Evolutionary conservation across 2,888 invertebrate species (phyloP), one percentile per base, ranked within the genome.

Genomic region (Keiferia lycopersicella): DNA sequence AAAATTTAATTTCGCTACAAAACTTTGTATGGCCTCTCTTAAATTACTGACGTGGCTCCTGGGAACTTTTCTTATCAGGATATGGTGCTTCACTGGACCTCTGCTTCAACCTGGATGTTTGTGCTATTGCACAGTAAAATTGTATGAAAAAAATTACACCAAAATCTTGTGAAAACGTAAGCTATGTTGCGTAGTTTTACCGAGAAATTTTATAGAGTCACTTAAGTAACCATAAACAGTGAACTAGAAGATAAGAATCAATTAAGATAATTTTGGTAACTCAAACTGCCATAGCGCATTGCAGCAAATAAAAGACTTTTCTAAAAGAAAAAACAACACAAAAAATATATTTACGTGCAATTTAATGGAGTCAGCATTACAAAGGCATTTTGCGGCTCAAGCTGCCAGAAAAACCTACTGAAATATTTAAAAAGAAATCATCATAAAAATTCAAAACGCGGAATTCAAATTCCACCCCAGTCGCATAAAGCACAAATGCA

Each of bases 61-160:
- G 74, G 66, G 65, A 86, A 86, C 73, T 87, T 86, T 86, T 82
- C 83, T 79, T 84, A 81, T 82, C 84, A 83, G 75, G 73, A 69
- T 38, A 0, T 16, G 51, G 22, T 22, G 51, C 51, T 51, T 11
- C 18, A 22, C 20, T 51, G 51, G 51, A 1, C 45, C 16, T 6
- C 45, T 45, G 45, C 45, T 51, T 20, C 22, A 1, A 51, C 3
- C 2, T 51, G 34, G 34, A 34, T 8, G 20, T 22, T 22, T 16
- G 11, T 22, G 51, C 20, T 11, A 22, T 51, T 51, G 4, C 20
- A 20, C 18, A 20, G 51, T 8, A 20, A 11, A 12, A 1, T 51
- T 51, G 20, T 12, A 14, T 2, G 10, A 50, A 10, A 1, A n/a
- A 7, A 18, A 20, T 20, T 18, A 16, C 34, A 4, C 3, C 34